Percentiles rank a stretch among this genome's conserved stretches.
Evolutionary conservation across 2,113 vertebrate species (phyloP).

Genomic region (Ursus arctos): DNA sequence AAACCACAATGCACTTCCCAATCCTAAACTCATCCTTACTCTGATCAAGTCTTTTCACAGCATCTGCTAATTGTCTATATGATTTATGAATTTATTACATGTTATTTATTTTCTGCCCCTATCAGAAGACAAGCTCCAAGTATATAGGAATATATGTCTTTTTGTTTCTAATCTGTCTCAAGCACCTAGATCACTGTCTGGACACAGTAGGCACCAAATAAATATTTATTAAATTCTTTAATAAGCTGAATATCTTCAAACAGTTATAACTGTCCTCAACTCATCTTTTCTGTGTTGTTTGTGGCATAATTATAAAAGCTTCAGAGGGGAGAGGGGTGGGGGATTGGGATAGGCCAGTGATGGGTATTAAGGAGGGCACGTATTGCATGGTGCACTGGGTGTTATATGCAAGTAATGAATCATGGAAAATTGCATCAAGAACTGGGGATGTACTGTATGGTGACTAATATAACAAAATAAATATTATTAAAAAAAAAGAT

Average conservation of each 20-base stretch:
- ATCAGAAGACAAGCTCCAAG: neutral
- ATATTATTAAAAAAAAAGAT: neutral
- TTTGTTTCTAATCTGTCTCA: neutral
- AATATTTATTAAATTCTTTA: neutral
- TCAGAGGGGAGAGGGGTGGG: too few species aligned
- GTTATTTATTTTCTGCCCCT: neutral
- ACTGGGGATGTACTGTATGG: too few species aligned
- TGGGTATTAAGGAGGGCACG: too few species aligned
- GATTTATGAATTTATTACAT: neutral
- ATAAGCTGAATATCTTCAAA: neutral
- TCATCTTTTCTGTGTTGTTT: neutral
- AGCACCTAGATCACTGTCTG: neutral
- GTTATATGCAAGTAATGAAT: too few species aligned
- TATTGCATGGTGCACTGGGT: too few species aligned
- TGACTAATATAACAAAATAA: too few species aligned
- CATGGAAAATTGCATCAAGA: too few species aligned
- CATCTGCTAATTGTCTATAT: neutral
- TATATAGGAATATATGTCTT: neutral
- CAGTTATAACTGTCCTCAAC: neutral
- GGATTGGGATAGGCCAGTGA: too few species aligned
- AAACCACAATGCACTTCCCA: neutral
- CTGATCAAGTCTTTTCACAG: neutral
- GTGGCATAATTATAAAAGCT: neutral
- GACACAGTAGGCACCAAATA: neutral
- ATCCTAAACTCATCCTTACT: neutral